Evolutionary conservation across 2,113 vertebrate genomes (phyloP), one percentile per base, ranked within the genome.

Genomic region (Chunga burmeisteri): DNA sequence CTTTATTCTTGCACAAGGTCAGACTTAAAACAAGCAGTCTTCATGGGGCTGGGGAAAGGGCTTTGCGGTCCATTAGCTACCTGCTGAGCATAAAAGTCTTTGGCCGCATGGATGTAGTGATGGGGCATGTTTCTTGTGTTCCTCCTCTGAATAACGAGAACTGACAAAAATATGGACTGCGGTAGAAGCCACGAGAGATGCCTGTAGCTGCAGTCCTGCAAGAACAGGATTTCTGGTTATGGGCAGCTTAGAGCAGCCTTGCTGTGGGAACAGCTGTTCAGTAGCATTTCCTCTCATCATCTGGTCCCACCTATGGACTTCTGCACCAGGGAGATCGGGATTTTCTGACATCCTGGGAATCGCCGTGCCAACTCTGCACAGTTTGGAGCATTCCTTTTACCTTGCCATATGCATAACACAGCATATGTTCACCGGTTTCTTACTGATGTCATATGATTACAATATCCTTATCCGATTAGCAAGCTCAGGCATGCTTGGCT

Each of bases 401-500:
- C 12, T 91, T 87, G 73, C 65, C 46, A 58, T 87, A 46, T n/a
- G 61, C n/a, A 65, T 56, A 86, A 61, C 42, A 74, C 46, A 36
- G 63, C 77, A 80, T 87, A 94, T 62, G 73, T 80, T 96, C 66
- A 74, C 59, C 4, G 1, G 4, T 88, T 95, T 58, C 63, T 93
- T 73, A 50, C 84, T 91, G 66, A 82, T 96, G 66, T 66, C 95
- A 94, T 79, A 80, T 70, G 42, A 96, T 77, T 97, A 61, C 67
- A 82, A 66, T 83, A 91, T 77, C 84, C 67, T 96, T 90, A 96
- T 91, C 87, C 8, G 9, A 95, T 97, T 94, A 97, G 87, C 91
- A 91, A 86, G 94, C 71, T 93, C 78, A 44, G 71, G 81, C 91
- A 50, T 40, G 93, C 78, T 91, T 94, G 95, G 88, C 62, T 93